Evolutionary conservation across 2,888 invertebrate species (phyloP).

Genomic region (Neria commutata): DNA sequence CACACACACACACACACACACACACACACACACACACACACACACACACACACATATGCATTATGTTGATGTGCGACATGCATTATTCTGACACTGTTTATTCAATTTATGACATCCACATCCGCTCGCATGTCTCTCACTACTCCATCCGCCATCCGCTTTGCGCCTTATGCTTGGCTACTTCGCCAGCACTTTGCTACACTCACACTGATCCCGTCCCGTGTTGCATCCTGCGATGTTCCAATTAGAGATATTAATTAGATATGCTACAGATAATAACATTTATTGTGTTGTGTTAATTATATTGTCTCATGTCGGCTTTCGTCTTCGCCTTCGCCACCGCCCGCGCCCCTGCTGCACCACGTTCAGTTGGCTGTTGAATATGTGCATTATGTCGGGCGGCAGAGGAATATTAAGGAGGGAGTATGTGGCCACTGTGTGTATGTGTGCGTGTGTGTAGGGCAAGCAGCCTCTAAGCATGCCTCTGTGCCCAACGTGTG

Average conservation of each 20-base stretch:
- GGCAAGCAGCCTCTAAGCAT: not conserved
- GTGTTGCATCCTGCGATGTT: not conserved
- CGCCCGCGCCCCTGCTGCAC: no score
- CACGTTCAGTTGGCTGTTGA: no score
- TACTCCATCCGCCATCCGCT: no score
- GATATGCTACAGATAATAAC: conserved; percentile 1
- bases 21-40: not conserved
- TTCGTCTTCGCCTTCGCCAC: no score
- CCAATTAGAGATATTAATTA: not conserved
- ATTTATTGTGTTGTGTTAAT: conserved; percentile 2
- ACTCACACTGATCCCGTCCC: not conserved
- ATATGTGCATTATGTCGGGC: no score
- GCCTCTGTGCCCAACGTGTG: not conserved
- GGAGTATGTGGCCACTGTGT: no score
- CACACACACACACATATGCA: not conserved
- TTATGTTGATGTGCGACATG: no score
- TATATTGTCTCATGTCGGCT: not conserved
- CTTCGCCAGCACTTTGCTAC: not conserved
- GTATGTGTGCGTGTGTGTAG: not conserved
- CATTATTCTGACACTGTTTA: no score
- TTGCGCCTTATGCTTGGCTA: not conserved
- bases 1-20: not conserved
- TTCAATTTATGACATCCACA: no score
- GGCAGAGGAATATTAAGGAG: no score
- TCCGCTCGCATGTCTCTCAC: no score